phyloP scores from a whole-genome alignment of 2,888 invertebrate species.

The Tryphoninae sp. region DNA sequence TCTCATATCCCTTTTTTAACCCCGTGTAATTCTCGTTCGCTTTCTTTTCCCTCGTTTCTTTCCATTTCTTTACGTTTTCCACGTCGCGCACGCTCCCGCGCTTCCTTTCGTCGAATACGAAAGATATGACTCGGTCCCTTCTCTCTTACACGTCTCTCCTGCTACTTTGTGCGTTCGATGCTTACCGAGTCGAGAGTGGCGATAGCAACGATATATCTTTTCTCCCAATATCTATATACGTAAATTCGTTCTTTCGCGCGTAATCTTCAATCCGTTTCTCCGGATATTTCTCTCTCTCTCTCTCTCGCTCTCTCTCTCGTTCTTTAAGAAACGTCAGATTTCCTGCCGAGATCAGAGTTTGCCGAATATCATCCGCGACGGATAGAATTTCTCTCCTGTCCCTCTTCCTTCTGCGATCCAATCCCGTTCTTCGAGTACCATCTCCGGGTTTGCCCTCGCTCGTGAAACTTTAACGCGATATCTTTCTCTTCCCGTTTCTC shows the following conservation, averaged over 20 bases:
- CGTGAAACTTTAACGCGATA: constrained; percentile 10
- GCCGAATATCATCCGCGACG: constrained; percentile 35
- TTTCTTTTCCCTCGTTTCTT: constrained; percentile 9
- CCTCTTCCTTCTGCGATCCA: constrained; percentile 26
- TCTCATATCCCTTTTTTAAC: constrained; percentile 3
- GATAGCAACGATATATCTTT: neutral
- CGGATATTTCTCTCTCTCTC: constrained; percentile 15
- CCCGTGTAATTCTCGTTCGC: neutral
- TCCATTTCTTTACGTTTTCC: constrained; percentile 11
- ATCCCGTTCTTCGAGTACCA: neutral
- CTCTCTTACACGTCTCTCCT: neutral
- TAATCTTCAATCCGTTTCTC: constrained; percentile 44
- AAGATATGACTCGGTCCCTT: constrained; percentile 46
- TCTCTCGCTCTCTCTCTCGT: neutral
- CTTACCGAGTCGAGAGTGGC: constrained; percentile 25
- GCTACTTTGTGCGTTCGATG: constrained; percentile 38
- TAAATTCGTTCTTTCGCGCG: constrained; percentile 6
- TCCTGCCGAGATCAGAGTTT: constrained; percentile 44
- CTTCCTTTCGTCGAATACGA: constrained; percentile 48
- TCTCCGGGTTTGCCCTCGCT: neutral
- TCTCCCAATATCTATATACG: neutral
- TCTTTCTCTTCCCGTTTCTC: constrained; percentile 1
- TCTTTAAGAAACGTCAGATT: constrained; percentile 50
- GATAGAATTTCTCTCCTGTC: constrained; percentile 11
- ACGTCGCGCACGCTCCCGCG: neutral